Evolutionary conservation across 2,888 invertebrate species (phyloP).

Genomic region (Caenorhabditis zanzibari): DNA sequence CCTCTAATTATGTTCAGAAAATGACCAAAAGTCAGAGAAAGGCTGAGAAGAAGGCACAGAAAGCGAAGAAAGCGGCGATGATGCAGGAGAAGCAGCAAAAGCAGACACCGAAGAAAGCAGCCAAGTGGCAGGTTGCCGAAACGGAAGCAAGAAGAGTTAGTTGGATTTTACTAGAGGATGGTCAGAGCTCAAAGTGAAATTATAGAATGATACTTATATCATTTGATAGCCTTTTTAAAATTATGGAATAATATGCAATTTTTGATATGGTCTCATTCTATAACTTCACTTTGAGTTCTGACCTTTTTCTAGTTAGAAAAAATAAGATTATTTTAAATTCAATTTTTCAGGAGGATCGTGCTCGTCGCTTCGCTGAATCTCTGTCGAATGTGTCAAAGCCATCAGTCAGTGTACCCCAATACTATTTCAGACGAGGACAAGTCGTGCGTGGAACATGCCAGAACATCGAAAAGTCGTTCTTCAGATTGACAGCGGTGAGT

Average conservation of each 20-base stretch:
- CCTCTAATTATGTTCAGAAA: constrained; percentile 53
- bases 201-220: no score
- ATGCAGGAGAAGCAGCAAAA: constrained; percentile 41
- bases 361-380: constrained; percentile 72
- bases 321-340: background rate
- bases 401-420: constrained; percentile 28
- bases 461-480: constrained; percentile 96
- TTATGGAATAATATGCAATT: no score
- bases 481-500: constrained; percentile 90
- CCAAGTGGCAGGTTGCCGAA: constrained; percentile 48
- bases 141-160: constrained; percentile 40
- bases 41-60: constrained; percentile 49
- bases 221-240: no score
- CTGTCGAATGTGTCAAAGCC: constrained; percentile 39
- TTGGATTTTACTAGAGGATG: background rate
- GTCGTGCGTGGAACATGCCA: constrained; percentile 92
- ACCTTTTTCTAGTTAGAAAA: no score
- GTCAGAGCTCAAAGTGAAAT: no score
- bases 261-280: no score
- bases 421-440: constrained; percentile 57
- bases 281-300: no score
- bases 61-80: constrained; percentile 25
- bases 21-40: constrained; percentile 62
- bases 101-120: constrained; percentile 2
- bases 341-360: constrained; percentile 71